A percentile compares a stretch with the other conserved stretches of the same genome.
Evolutionary conservation across 2,113 vertebrate species (phyloP).

Genomic region (Otocyon megalotis): DNA sequence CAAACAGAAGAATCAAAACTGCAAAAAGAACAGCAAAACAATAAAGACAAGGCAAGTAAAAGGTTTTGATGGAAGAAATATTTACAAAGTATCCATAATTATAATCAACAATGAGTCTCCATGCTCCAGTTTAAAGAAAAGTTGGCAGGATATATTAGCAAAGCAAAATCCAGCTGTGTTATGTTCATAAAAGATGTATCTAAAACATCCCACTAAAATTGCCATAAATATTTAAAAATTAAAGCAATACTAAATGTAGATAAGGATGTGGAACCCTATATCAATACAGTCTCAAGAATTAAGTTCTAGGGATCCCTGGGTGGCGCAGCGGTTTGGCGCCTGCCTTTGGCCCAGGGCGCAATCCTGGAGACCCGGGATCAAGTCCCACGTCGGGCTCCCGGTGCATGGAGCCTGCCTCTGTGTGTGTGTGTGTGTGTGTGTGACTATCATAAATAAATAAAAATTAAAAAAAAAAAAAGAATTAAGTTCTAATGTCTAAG

Average conservation of each 20-base stretch:
- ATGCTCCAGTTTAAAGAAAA: background rate
- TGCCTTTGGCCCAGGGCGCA: too few species aligned
- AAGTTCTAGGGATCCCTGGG: too few species aligned
- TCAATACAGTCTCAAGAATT: background rate
- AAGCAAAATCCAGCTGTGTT: background rate
- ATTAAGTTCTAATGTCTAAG: background rate
- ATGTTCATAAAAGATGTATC: background rate
- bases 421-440: too few species aligned
- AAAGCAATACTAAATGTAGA: background rate
- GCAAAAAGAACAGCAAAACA: background rate
- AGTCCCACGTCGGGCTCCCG: too few species aligned
- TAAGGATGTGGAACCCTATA: background rate
- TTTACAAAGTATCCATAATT: background rate
- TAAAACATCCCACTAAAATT: background rate
- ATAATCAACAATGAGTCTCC: background rate
- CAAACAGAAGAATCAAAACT: background rate
- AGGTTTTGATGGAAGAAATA: background rate
- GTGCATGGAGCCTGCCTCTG: too few species aligned
- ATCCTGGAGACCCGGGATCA: too few species aligned
- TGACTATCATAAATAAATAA: too few species aligned
- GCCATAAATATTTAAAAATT: conserved; percentile 19
- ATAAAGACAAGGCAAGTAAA: background rate
- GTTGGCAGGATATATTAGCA: background rate
- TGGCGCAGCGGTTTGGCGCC: too few species aligned
- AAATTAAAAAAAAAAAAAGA: background rate